Percentiles rank a stretch among this genome's conserved stretches.
These are phyloP conservation scores for Ceratosolen fusciceps DNA, from an alignment of 1,140 invertebrate genomes.

Conservation along the genomic window DNA sequence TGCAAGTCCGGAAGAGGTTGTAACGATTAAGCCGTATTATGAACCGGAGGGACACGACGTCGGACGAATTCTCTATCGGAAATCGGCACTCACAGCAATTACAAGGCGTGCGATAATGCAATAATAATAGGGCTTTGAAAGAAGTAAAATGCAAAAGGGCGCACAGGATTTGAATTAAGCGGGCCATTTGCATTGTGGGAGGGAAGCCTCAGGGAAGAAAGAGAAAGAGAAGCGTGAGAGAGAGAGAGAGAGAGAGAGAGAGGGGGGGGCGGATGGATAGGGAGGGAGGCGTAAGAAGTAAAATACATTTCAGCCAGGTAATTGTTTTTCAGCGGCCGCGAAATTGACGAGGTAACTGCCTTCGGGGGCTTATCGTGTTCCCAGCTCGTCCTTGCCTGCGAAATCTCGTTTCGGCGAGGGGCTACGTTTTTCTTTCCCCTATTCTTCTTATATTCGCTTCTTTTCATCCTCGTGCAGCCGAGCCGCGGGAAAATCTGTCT, in stretches of 20 bases:
- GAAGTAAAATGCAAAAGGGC: not conserved
- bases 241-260: slow-evolving; percentile 1
- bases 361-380: slow-evolving; percentile 35
- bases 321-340: slow-evolving; percentile 25
- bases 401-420: slow-evolving; percentile 1
- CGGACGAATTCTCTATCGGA: no score
- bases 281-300: not conserved
- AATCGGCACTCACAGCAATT: not conserved
- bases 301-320: slow-evolving; percentile 31
- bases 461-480: no score
- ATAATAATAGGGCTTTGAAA: not conserved
- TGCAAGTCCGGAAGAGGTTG: no score
- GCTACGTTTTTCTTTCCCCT: no score
- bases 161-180: not conserved
- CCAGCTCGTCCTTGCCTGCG: slow-evolving; percentile 23
- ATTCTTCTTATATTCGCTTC: no score
- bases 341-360: slow-evolving; percentile 34
- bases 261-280: not conserved
- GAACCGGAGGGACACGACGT: no score
- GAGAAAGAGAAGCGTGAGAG: not conserved
- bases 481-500: slow-evolving; percentile 27
- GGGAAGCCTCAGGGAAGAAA: not conserved
- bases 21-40: no score
- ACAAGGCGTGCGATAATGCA: not conserved
- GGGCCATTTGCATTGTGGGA: not conserved